Evolutionary conservation across 2,113 vertebrate species (phyloP).

Genomic region (Anser brachyrhynchus): DNA sequence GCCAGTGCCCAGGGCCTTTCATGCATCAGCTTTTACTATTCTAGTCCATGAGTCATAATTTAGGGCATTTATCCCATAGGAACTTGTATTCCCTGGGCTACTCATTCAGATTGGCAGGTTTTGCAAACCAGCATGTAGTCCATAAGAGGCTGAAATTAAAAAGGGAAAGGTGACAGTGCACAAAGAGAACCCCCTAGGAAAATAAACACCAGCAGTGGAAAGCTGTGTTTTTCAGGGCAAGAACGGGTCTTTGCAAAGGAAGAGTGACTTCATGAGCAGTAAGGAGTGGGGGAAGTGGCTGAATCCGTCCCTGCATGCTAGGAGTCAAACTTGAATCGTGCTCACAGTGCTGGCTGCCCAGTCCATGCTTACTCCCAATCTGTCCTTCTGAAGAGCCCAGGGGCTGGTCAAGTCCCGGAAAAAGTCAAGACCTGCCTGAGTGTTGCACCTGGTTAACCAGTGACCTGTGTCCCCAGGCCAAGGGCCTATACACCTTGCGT

Average conservation of each 20-base stretch:
- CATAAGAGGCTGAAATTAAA: slow-evolving; percentile 51
- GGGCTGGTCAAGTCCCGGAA: not conserved
- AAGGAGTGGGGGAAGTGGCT: not conserved
- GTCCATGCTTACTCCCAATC: not conserved
- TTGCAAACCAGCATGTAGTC: slow-evolving; percentile 67
- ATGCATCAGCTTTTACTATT: slow-evolving; percentile 44
- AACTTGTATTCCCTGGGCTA: slow-evolving; percentile 57
- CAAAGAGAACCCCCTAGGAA: slow-evolving; percentile 12
- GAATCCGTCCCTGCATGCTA: not conserved
- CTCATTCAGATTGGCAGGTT: slow-evolving; percentile 63
- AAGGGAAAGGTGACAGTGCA: slow-evolving; percentile 45
- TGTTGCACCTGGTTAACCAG: not conserved
- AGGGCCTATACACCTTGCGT: accelerated
- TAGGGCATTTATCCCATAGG: slow-evolving; percentile 47
- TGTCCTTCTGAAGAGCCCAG: not conserved
- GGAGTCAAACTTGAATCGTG: not conserved
- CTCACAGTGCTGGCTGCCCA: not conserved
- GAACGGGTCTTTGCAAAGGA: slow-evolving; percentile 39
- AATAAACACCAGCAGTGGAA: slow-evolving; percentile 58
- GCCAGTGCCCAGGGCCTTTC: slow-evolving; percentile 40
- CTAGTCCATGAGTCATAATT: slow-evolving; percentile 55
- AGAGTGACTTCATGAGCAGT: slow-evolving; percentile 17
- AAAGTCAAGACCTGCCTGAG: not conserved
- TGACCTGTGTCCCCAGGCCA: not conserved
- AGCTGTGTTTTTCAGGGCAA: slow-evolving; percentile 54